phyloP scores from a whole-genome alignment of 2,113 vertebrate genomes.

The Epinephelus cyanopodus region DNA sequence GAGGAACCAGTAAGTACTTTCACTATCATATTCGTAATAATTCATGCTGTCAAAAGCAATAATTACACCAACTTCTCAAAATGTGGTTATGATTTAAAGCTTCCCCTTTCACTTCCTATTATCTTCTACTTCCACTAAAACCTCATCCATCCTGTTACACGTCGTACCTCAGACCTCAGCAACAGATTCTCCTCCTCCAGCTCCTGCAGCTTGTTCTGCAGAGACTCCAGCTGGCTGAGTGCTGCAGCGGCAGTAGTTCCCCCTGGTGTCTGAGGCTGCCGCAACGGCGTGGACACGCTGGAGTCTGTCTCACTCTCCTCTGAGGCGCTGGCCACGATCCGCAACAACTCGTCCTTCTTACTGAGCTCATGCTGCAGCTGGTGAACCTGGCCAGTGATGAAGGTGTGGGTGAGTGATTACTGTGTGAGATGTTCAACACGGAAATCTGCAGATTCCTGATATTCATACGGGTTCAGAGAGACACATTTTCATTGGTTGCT shows the following conservation, averaged over 20 bases:
- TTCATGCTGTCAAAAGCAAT: neutral
- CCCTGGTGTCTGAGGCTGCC: constrained; percentile 78
- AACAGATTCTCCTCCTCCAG: constrained; percentile 95
- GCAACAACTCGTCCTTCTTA: constrained; percentile 96
- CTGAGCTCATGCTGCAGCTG: constrained; percentile 95
- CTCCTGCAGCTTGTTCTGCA: constrained; percentile 94
- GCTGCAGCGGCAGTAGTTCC: constrained; percentile 73
- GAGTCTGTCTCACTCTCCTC: constrained; percentile 97
- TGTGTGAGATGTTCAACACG: neutral
- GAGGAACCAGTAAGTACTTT: neutral
- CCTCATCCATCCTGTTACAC: neutral
- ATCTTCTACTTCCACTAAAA: neutral
- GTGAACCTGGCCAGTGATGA: constrained; percentile 86
- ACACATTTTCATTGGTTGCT: neutral
- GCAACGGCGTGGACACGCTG: constrained; percentile 90
- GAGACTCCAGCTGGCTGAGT: constrained; percentile 90
- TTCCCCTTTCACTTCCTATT: neutral
- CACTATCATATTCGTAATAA: neutral
- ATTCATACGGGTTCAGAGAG: neutral
- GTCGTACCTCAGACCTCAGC: constrained; percentile 90
- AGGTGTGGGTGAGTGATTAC: neutral
- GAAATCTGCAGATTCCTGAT: neutral
- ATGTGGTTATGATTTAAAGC: neutral
- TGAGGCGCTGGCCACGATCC: constrained; percentile 92
- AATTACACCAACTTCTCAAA: neutral